Percentiles rank a stretch among this genome's conserved stretches.
Evolutionary conservation across 1,140 invertebrate genomes (phyloP).

Genomic region (Lordiphosa stackelbergi): DNA sequence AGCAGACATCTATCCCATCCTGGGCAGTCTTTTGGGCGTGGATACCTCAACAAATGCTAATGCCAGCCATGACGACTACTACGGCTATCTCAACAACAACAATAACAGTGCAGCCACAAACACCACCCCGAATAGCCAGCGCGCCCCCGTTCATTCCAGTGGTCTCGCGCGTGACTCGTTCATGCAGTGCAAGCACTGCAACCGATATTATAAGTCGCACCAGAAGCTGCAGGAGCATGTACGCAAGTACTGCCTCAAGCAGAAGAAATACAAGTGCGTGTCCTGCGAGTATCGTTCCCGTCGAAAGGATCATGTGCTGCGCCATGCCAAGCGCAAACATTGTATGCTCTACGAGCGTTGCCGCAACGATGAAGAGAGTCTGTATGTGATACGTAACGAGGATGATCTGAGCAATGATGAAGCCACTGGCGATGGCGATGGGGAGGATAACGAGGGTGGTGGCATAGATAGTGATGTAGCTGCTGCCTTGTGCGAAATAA

Average conservation of each 20-base stretch:
- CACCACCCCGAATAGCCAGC: conserved; percentile 10
- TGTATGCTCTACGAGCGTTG: conserved; percentile 62
- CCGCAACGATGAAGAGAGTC: conserved; percentile 59
- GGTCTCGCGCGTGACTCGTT: conserved; percentile 50
- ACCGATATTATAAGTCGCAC: conserved; percentile 66
- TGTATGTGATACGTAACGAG: conserved; percentile 72
- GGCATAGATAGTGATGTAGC: conserved; percentile 52
- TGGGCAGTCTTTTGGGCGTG: conserved; percentile 74
- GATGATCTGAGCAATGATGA: conserved; percentile 67
- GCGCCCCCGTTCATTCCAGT: conserved; percentile 6
- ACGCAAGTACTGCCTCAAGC: conserved; percentile 73
- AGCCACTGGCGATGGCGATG: conserved; percentile 34
- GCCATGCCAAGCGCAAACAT: conserved; percentile 71
- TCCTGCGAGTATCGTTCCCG: conserved; percentile 73
- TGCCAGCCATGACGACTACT: conserved; percentile 50
- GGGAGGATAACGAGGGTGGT: conserved; percentile 33
- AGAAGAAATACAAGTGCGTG: conserved; percentile 74
- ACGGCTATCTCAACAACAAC: conserved; percentile 51
- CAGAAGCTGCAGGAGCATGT: conserved; percentile 74
- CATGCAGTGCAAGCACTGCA: conserved; percentile 74
- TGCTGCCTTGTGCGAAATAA: conserved; percentile 57
- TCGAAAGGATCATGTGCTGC: conserved; percentile 71
- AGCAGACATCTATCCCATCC: conserved; percentile 73
- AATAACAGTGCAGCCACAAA: conserved; percentile 21
- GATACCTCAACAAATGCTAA: conserved; percentile 54